These are phyloP conservation scores for Orius laevigatus DNA, from an alignment of 1,140 invertebrate species.

Conservation along the genomic window DNA sequence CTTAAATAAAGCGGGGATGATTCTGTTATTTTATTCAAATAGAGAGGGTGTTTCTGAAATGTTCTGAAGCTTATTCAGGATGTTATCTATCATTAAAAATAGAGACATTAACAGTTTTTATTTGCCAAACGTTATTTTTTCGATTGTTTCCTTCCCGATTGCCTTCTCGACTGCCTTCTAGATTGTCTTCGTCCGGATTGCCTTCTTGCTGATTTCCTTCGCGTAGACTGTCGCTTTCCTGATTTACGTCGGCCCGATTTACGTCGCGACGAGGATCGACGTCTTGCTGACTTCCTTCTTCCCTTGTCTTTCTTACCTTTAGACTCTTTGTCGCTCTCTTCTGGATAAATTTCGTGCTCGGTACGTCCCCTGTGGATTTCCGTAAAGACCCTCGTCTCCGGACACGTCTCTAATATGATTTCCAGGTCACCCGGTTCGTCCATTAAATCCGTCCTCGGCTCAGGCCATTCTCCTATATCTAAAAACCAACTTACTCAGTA, in stretches of 20 bases:
- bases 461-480: conserved; percentile 5
- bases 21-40: neutral
- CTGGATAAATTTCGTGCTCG: neutral
- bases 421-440: neutral
- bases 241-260: neutral
- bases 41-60: too few species aligned
- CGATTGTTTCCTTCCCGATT: neutral
- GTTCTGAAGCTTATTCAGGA: too few species aligned
- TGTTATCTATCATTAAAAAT: neutral
- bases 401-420: conserved; percentile 3
- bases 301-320: neutral
- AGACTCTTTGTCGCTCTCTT: neutral
- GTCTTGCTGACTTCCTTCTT: neutral
- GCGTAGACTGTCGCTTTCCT: neutral
- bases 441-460: neutral
- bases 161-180: neutral
- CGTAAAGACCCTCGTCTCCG: neutral
- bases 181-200: neutral
- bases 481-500: neutral
- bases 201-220: neutral
- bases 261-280: neutral
- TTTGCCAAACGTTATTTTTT: neutral
- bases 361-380: conserved; percentile 1
- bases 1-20: too few species aligned
- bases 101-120: neutral